Evolutionary conservation across 2,888 invertebrate species (phyloP).

Genomic region (Pyrrhosoma nymphula): DNA sequence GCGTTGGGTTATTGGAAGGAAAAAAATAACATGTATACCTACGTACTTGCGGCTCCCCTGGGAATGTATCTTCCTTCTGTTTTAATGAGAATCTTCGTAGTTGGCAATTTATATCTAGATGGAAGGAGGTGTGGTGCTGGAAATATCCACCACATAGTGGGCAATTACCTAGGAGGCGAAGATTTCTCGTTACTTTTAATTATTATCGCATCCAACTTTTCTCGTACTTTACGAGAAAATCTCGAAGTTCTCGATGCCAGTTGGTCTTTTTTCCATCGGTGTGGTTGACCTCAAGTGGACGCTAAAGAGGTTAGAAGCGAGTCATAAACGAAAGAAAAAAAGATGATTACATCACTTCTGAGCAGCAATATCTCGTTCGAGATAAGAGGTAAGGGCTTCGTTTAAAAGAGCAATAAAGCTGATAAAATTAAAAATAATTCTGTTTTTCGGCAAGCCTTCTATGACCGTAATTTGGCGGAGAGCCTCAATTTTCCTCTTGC

Average conservation of each 20-base stretch:
- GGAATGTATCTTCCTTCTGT: not conserved
- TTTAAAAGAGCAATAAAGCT: not conserved
- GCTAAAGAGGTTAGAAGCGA: not conserved
- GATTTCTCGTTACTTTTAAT: not conserved
- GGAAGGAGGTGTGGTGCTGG: not conserved
- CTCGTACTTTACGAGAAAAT: not conserved
- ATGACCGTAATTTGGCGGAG: not conserved
- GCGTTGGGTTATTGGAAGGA: not conserved
- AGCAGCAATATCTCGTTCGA: constrained; percentile 38
- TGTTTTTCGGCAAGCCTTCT: not conserved
- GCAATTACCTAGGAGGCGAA: not conserved
- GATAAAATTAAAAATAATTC: not conserved
- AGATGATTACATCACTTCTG: not conserved
- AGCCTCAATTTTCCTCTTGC: not conserved
- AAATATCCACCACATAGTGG: not conserved
- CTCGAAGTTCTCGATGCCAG: not conserved
- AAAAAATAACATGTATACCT: not conserved
- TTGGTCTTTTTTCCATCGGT: constrained; percentile 14
- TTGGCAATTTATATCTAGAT: not conserved
- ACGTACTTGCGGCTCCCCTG: constrained; percentile 3
- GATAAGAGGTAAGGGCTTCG: not conserved
- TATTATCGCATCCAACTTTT: not conserved
- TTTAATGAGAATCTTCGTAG: not conserved
- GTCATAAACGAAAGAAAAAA: not conserved
- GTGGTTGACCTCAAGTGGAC: not conserved